Conservation (phyloP, 2,113 vertebrate genomes). For the Parus major region DNA sequence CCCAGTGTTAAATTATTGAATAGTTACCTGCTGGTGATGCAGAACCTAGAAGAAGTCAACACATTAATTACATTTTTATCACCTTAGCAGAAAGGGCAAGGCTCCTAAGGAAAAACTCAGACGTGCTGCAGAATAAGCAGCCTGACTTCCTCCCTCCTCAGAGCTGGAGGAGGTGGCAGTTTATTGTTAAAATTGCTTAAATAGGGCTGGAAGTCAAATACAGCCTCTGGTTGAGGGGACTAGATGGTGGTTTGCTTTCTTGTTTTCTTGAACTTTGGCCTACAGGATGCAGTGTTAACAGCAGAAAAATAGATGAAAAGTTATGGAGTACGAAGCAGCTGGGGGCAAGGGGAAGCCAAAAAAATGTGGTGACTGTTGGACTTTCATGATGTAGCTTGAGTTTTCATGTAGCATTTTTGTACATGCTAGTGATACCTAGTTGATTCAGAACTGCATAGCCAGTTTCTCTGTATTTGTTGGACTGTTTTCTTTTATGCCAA, state of each 20-base stretch:
- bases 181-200: neutral
- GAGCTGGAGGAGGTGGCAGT: neutral
- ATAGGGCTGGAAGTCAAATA: neutral
- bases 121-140: constrained; percentile 39
- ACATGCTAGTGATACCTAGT: neutral
- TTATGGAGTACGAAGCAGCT: neutral
- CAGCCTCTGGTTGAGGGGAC: neutral
- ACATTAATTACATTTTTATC: constrained; percentile 36
- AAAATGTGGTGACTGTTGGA: neutral
- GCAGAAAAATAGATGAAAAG: neutral
- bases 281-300: neutral
- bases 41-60: constrained; percentile 39
- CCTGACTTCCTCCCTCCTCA: neutral
- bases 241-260: neutral
- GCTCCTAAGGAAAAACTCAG: neutral
- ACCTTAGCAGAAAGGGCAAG: constrained; percentile 7
- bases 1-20: constrained; percentile 7
- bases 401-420: neutral
- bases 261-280: neutral
- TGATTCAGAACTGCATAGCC: neutral
- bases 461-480: neutral
- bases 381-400: neutral
- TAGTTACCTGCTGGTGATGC: constrained; percentile 44
- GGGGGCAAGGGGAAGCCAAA: neutral
- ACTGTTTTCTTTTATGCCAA: neutral